Base-by-base conservation (phyloP, 2,113 vertebrate genomes). In the Anhinga anhinga region DNA sequence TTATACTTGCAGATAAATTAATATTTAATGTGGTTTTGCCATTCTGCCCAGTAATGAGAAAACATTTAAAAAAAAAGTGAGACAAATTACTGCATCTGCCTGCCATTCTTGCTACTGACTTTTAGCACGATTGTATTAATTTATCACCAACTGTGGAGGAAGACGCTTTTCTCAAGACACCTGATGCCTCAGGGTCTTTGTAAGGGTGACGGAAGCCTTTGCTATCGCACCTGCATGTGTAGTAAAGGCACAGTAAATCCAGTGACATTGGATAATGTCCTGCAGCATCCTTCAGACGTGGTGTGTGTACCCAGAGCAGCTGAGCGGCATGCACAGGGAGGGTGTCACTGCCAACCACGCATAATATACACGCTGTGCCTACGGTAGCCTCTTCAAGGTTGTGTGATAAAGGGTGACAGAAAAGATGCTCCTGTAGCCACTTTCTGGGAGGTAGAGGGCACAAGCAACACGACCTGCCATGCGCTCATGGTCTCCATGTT, bases 11-110 rank as follows among this genome's bases (percentile, higher is more conserved):
- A 66, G 52, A 91, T 63, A 80, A 93, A 69, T 88, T 80, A 93
- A 94, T 86, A 90, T 90, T 96, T 94, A 83, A 92, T 66, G 32
- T 62, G 52, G 19, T 89, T 92, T 86, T 92, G 55, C 59, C 50
- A 40, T 78, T 93, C 72, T 81, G 36, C 30, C n/a, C 73, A 74
- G 44, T 56, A 95, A 93, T 29, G 19, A 93, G n/a, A 91, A 90
- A 88, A 77, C 15, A 74, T 50, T 22, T 6, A 32, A 61, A 40
- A 86, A 82, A 72, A 26, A 10, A 4, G 14, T 2, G 50, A 69
- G 61, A 94, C 19, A 78, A 77, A 83, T 83, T 38, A 83, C 27
- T 36, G 38, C 55, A 58, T 84, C 92, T 71, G 26, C 55, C 22
- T 83, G 71, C 38, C 42, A 19, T 88, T 82, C 63, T 42, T 59